Base-by-base conservation (phyloP, 2,113 vertebrate species). In the Machaerirhynchus nigripectus region DNA sequence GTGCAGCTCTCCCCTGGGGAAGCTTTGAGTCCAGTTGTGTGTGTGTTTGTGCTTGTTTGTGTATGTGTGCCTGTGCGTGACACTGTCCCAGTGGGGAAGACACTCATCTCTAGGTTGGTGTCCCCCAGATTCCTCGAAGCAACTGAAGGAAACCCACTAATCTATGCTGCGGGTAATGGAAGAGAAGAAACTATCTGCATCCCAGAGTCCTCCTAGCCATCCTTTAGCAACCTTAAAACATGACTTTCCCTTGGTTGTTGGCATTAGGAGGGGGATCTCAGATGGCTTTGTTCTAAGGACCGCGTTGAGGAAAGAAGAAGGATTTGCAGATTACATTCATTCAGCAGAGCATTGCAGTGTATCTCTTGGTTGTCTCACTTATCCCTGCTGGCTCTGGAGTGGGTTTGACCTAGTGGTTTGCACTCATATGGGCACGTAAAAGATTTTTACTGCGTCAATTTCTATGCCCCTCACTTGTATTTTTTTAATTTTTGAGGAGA, bases 231-330 rank as follows among this genome's bases (percentile, higher is more conserved):
- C 15, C 11, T 67, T 67, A 63, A 79, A 75, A 50, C 30, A 67
- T 3, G 6, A 59, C 21, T 75, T 80, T 75, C 13, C 42, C n/a
- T 79, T 44, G 9, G 7, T 71, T 52, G 70, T 20, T 42, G 14
- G 9, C 39, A 30, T 59, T 63, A 30, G 20, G 40, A 59, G 2
- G 7, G 15, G 52, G 40, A 50, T 56, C 19, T 81, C 14, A 2
- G 64, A 10, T 35, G 73, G 5, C 26, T 89, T 87, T 26, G 4
- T 60, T 60, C 55, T 35, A 42, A 64, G 65, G 21, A 22, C 2
- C 3, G 15, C 47, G 37, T 50, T 0, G 0, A 46, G 40, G 39
- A n/a, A 83, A 47, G 26, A n/a, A 22, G 33, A 71, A 87, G 9
- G 28, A 49, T 69, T 56, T 44, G 14, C 21, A 78, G 7, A 8